Conservation (phyloP, 2,888 invertebrate genomes). For the Agrotis segetum region DNA sequence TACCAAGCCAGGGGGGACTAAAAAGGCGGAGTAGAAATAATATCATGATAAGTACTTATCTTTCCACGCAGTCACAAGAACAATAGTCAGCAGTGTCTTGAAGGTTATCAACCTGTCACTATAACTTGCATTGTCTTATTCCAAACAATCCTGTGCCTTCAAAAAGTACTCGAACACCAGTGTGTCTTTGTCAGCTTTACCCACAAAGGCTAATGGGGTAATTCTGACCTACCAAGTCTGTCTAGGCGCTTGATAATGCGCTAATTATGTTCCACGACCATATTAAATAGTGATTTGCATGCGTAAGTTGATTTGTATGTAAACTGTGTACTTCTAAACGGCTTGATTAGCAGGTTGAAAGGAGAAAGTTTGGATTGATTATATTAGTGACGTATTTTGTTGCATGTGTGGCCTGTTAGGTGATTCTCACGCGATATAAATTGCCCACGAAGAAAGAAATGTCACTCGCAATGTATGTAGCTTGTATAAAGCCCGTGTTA, state of each 20-base stretch:
- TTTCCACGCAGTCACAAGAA: constrained; percentile 33
- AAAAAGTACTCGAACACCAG: constrained; percentile 17
- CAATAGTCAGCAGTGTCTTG: constrained; percentile 34
- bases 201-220: constrained; percentile 49
- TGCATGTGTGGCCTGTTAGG: not conserved
- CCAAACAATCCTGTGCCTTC: constrained; percentile 26
- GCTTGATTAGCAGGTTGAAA: constrained; percentile 40
- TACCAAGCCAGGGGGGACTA: not conserved
- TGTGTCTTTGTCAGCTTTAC: constrained; percentile 6
- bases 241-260: constrained; percentile 42
- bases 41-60: constrained; percentile 32
- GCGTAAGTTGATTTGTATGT: constrained; percentile 28
- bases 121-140: constrained; percentile 44
- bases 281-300: constrained; percentile 57
- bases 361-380: constrained; percentile 48
- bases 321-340: constrained; percentile 6
- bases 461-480: no score
- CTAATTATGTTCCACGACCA: constrained; percentile 50
- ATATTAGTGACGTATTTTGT: constrained; percentile 4
- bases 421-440: not conserved
- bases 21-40: constrained; percentile 15
- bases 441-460: no score
- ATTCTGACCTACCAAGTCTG: constrained; percentile 34
- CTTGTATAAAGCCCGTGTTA: no score
- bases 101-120: constrained; percentile 56